These are phyloP conservation scores for Gasterosteus nipponicus DNA, from an alignment of 2,113 vertebrate species.

Conservation along the genomic window DNA sequence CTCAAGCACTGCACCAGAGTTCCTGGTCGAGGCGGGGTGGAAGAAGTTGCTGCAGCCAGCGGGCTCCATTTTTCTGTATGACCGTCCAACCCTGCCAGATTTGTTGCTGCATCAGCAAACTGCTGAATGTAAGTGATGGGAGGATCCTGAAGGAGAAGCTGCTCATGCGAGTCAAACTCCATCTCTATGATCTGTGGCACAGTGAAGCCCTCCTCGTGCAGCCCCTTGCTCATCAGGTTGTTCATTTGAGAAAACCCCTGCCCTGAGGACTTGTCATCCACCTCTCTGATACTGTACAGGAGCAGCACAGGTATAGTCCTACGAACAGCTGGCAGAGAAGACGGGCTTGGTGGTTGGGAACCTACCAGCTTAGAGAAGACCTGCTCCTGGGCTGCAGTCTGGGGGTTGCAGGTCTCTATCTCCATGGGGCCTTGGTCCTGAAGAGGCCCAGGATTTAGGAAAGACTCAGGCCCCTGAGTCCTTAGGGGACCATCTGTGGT, in stretches of 20 bases:
- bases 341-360: slow-evolving; percentile 75
- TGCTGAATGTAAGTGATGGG: slow-evolving; percentile 99
- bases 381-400: slow-evolving; percentile 81
- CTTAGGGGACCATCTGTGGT: slow-evolving; percentile 90
- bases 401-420: slow-evolving; percentile 91
- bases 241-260: slow-evolving; percentile 99
- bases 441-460: slow-evolving; percentile 71
- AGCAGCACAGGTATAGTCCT: slow-evolving; percentile 96
- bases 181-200: slow-evolving; percentile 99
- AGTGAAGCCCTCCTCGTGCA: slow-evolving; percentile 97
- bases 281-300: slow-evolving; percentile 97
- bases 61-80: slow-evolving; percentile 92
- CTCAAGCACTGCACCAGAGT: slow-evolving; percentile 95
- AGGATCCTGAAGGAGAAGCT: slow-evolving; percentile 96
- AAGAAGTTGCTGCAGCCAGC: slow-evolving; percentile 72
- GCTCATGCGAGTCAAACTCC: slow-evolving; percentile 97
- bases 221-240: slow-evolving; percentile 96
- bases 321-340: slow-evolving; percentile 82
- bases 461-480: slow-evolving; percentile 90
- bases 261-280: slow-evolving; percentile 95
- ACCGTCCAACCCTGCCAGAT: slow-evolving; percentile 88
- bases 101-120: slow-evolving; percentile 93
- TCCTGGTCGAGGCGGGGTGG: slow-evolving; percentile 88
- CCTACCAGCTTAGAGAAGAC: slow-evolving; percentile 84
- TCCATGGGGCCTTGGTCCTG: slow-evolving; percentile 94